Base-by-base conservation (phyloP, 2,888 invertebrate species). In the Habrosyne pyritoides region DNA sequence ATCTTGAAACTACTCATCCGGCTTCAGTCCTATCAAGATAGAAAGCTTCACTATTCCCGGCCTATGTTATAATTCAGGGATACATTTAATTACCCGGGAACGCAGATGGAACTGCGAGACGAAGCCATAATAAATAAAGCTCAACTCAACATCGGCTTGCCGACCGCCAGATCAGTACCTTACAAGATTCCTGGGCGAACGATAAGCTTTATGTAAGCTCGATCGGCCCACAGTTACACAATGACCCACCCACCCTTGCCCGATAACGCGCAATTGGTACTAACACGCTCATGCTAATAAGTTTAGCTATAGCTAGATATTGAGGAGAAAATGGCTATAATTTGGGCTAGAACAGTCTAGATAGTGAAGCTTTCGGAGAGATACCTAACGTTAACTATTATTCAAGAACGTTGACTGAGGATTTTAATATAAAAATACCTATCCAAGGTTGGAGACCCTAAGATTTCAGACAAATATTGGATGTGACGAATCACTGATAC, bases 151-250 rank as follows among this genome's bases (percentile, higher is more conserved):
- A 14, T 22, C 28, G 30, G 58, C 55, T 63, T 18, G 28, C 53
- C 12, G 50, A 48, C 14, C 50, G 10, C 18, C 10, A 18, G 7
- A 21, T 1, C 71, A 2, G 67, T 75, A 58, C 65, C 69, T 73
- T 56, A 24, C 48, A 18, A 49, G 54, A 55, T 50, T 54, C 59
- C 54, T 59, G 30, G 12, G 21, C 22, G n/a, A 28, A 50, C 73
- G 73, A 76, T 81, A 79, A 81, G 77, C 76, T 77, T 79, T 81
- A 83, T 76, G 71, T 79, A 79, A 83, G 73, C 73, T 62, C 63
- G 64, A 71, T 69, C 68, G 60, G 55, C 56, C 42, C 59, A 33
- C 57, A 54, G 73, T 79, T 77, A 71, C 68, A 73, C 71, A 81
- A 81, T 67, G 61, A 58, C 63, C 63, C 52, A 61, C 69, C 72